A percentile compares a stretch with the other conserved stretches of the same genome.
Conservation (phyloP, 2,113 vertebrate species). For the Notothenia coriiceps region DNA sequence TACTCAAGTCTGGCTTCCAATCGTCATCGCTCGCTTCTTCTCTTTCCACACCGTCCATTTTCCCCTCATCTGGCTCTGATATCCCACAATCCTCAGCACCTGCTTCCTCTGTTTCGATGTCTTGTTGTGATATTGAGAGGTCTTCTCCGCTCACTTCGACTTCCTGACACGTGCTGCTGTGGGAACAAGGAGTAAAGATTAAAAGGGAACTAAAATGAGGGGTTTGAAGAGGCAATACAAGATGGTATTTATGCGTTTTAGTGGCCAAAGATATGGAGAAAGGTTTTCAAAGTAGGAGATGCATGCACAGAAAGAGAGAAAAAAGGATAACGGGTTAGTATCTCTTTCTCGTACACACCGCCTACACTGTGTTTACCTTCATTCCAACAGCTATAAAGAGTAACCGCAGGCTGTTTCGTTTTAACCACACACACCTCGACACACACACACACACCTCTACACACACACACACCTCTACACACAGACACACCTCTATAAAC, state of each 20-base stretch:
- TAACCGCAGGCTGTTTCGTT: too few species aligned
- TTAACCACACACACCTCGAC: too few species aligned
- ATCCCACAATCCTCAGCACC: background rate
- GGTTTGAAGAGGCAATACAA: background rate
- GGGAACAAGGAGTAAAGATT: background rate
- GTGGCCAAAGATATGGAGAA: too few species aligned
- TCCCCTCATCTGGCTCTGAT: background rate
- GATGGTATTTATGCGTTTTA: background rate
- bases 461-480: too few species aligned
- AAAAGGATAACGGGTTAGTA: too few species aligned
- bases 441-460: too few species aligned
- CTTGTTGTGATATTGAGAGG: background rate
- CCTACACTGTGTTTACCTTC: too few species aligned
- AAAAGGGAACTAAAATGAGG: background rate
- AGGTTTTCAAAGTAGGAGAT: too few species aligned
- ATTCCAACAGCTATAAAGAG: too few species aligned
- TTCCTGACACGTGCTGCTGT: background rate
- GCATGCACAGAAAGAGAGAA: too few species aligned
- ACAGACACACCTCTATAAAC: too few species aligned
- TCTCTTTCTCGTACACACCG: too few species aligned
- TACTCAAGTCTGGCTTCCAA: constrained; percentile 12
- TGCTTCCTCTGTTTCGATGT: background rate
- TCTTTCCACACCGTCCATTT: background rate
- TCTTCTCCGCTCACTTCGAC: background rate
- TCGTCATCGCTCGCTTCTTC: background rate